Percentiles rank a stretch among this genome's conserved stretches.
These are phyloP conservation scores for Polypterus senegalus DNA, from an alignment of 2,113 vertebrate species.

Conservation along the genomic window DNA sequence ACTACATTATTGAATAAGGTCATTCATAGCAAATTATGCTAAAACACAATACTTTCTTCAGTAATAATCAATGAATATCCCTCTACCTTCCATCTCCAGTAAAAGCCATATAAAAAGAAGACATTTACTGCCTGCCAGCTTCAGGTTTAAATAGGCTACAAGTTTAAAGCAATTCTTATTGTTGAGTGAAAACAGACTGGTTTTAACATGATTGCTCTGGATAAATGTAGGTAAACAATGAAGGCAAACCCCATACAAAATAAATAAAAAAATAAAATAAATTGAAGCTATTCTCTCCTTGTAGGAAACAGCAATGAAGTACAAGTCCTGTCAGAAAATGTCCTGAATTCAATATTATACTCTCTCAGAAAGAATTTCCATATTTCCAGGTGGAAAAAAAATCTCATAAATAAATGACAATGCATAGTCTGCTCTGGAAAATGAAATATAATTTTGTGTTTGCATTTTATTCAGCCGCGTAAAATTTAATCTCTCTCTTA, in stretches of 20 bases:
- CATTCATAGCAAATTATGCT: no score
- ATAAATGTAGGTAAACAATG: constrained; percentile 21
- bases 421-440: constrained; percentile 70
- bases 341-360: constrained; percentile 70
- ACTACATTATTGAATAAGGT: no score
- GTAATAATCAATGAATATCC: no score
- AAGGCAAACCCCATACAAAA: no score
- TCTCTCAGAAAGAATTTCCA: constrained; percentile 85
- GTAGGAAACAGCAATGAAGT: constrained; percentile 9
- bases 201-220: constrained; percentile 27
- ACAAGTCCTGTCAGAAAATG: constrained; percentile 51
- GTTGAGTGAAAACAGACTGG: not conserved
- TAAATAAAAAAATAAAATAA: no score
- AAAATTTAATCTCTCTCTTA: constrained; percentile 94
- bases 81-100: no score
- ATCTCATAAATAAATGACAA: constrained; percentile 96
- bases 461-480: constrained; percentile 77
- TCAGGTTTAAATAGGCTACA: no score
- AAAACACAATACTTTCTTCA: no score
- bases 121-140: no score
- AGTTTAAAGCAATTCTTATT: no score
- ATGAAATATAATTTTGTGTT: constrained; percentile 86
- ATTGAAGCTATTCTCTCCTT: constrained; percentile 2
- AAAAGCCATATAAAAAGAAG: no score
- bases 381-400: constrained; percentile 72